Conservation (phyloP, 2,888 invertebrate genomes). For the Macrosoma leucophasiata region DNA sequence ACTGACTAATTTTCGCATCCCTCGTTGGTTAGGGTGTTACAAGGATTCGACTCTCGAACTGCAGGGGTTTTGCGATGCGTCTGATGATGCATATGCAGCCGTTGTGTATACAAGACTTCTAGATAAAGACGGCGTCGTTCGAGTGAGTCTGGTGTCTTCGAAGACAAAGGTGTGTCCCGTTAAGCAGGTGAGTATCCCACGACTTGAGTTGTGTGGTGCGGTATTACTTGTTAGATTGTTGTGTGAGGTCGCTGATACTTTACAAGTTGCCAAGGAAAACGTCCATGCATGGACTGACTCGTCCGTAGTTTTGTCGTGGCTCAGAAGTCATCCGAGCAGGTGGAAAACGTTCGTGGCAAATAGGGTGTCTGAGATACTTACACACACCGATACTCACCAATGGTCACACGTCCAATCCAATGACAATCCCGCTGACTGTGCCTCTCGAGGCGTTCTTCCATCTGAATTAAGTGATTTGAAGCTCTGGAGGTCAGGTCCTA, state of each 20-base stretch:
- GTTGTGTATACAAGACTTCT: conserved; percentile 1
- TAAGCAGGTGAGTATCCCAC: conserved; percentile 25
- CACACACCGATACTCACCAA: conserved; percentile 9
- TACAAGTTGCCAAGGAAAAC: conserved; percentile 1
- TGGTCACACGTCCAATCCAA: conserved; percentile 17
- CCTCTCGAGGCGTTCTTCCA: conserved; percentile 16
- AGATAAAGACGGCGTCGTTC: background rate
- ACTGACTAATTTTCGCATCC: conserved; percentile 1
- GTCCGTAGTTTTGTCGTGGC: conserved; percentile 21
- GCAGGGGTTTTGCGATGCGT: conserved; percentile 27
- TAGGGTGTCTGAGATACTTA: conserved; percentile 26
- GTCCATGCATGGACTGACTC: conserved; percentile 23
- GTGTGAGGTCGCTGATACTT: conserved; percentile 10
- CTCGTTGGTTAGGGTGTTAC: background rate
- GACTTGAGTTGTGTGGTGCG: conserved; percentile 9
- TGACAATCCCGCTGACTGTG: conserved; percentile 19
- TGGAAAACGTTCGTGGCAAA: conserved; percentile 30
- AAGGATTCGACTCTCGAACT: background rate
- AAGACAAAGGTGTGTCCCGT: conserved; percentile 1
- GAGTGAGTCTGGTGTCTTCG: background rate
- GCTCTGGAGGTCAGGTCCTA: conserved; percentile 16
- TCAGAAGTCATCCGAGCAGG: conserved; percentile 18
- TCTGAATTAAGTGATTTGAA: conserved; percentile 6
- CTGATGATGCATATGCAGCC: conserved; percentile 12
- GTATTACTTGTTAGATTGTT: conserved; percentile 14